These are phyloP conservation scores for Tenebrio molitor DNA, from an alignment of 1,140 invertebrate species.

Conservation along the genomic window DNA sequence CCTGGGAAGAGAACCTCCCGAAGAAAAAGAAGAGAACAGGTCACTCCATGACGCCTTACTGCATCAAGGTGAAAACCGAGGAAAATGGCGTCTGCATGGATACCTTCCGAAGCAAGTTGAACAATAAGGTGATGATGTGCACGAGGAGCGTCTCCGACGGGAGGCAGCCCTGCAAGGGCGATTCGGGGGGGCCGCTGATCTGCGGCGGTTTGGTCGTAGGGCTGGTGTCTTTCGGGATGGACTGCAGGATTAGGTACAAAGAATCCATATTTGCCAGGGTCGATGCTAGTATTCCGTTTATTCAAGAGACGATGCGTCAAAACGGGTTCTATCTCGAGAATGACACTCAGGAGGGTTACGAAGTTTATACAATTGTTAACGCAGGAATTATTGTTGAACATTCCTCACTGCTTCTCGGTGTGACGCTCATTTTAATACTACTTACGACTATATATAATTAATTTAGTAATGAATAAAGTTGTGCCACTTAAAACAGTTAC, in stretches of 20 bases:
- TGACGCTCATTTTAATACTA: no score
- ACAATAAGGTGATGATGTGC: neutral
- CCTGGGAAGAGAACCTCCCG: neutral
- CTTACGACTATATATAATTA: no score
- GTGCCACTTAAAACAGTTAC: no score
- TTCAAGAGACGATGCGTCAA: neutral
- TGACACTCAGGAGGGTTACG: neutral
- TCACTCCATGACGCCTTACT: no score
- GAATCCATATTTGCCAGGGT: neutral
- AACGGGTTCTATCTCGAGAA: neutral
- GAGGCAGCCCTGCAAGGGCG: neutral
- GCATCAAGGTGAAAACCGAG: no score
- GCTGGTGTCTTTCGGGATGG: neutral
- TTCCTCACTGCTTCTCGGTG: no score
- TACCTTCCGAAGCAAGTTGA: neutral
- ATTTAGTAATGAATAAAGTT: no score
- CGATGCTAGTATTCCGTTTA: neutral
- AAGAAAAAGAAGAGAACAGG: neutral
- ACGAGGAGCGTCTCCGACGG: neutral
- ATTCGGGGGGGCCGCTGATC: neutral
- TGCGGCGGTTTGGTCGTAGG: neutral
- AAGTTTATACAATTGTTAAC: neutral
- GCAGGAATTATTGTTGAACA: no score
- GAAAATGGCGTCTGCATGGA: neutral
- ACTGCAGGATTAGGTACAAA: neutral